phyloP scores from a whole-genome alignment of 2,113 vertebrate genomes.

The Microtus montanus region DNA sequence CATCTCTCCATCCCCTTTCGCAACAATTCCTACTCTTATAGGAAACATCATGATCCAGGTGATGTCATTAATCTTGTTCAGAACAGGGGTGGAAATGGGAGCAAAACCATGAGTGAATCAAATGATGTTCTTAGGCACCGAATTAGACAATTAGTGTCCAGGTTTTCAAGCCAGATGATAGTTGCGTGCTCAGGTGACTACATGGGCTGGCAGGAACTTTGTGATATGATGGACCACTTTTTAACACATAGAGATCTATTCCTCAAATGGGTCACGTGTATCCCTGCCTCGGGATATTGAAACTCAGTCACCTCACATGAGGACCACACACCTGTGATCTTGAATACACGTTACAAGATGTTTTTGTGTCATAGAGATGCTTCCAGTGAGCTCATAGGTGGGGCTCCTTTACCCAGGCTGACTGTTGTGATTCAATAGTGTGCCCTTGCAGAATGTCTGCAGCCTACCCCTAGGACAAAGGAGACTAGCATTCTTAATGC shows the following conservation, averaged over 20 bases:
- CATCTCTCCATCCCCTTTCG: not conserved
- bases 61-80: not conserved
- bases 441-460: not conserved
- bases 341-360: not conserved
- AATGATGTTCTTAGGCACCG: not conserved
- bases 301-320: not conserved
- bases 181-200: fast-evolving
- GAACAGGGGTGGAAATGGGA: not conserved
- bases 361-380: not conserved
- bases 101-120: not conserved
- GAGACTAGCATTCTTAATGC: not conserved
- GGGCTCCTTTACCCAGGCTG: not conserved
- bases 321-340: not conserved
- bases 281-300: not conserved
- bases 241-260: not conserved
- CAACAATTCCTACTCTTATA: not conserved
- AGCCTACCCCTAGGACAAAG: not conserved
- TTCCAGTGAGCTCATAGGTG: not conserved
- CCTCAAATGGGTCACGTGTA: not conserved
- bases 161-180: not conserved
- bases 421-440: not conserved
- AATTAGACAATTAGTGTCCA: not conserved
- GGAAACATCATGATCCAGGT: not conserved
- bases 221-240: not conserved
- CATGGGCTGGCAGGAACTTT: too few species aligned